A percentile compares a stretch with the other conserved stretches of the same genome.
Evolutionary conservation across 2,113 vertebrate genomes (phyloP).

Genomic region (Chamaea fasciata): DNA sequence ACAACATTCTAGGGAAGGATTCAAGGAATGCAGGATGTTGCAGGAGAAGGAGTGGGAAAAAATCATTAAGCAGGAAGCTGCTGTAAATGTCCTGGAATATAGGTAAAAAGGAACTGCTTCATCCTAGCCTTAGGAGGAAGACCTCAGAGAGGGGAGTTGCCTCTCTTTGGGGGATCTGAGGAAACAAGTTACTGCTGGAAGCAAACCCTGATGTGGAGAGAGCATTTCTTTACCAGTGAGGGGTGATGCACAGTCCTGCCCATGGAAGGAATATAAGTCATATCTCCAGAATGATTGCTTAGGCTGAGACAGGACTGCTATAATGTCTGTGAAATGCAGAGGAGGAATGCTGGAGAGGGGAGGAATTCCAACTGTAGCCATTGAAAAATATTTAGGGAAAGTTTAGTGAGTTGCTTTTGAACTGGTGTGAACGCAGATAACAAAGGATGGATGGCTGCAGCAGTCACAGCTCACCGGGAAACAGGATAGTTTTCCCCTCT

Average conservation of each 20-base stretch:
- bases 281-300: not conserved
- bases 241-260: not conserved
- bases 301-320: not conserved
- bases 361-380: not conserved
- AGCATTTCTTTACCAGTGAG: not conserved
- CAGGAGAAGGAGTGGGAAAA: not conserved
- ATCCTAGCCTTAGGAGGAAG: not conserved
- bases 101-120: not conserved
- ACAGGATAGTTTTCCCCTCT: not conserved
- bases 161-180: not conserved
- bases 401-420: not conserved
- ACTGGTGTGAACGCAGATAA: not conserved
- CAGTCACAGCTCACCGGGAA: not conserved
- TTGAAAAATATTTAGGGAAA: not conserved
- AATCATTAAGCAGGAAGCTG: not conserved
- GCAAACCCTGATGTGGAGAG: not conserved
- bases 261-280: too few relatives aligned
- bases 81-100: not conserved
- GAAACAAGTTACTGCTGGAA: not conserved
- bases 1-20: not conserved
- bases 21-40: not conserved
- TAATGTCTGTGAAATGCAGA: accelerated
- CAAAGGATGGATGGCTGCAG: not conserved
- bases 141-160: not conserved
- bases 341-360: not conserved